Evolutionary conservation across 2,888 invertebrate species (phyloP).

Genomic region (Euclidia mi): DNA sequence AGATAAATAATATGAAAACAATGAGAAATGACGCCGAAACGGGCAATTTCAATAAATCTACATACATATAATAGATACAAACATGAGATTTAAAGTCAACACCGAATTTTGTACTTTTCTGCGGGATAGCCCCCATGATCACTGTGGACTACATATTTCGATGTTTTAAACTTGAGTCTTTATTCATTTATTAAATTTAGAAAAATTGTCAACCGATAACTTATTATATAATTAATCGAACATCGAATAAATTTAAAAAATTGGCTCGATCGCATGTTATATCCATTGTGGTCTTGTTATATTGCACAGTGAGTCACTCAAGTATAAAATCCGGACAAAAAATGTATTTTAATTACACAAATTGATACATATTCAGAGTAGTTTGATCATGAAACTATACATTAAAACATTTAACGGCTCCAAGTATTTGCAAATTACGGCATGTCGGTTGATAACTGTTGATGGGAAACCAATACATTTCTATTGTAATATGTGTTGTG

Average conservation of each 20-base stretch:
- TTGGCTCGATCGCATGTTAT: constrained; percentile 78
- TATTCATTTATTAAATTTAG: constrained; percentile 79
- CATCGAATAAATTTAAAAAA: constrained; percentile 66
- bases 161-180: constrained; percentile 88
- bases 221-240: constrained; percentile 76
- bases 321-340: constrained; percentile 85
- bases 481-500: constrained; percentile 89
- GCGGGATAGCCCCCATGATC: constrained; percentile 84
- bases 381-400: constrained; percentile 76
- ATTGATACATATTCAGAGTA: constrained; percentile 59
- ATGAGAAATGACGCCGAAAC: constrained; percentile 81
- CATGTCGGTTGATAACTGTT: constrained; percentile 86
- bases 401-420: constrained; percentile 83
- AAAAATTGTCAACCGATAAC: constrained; percentile 88
- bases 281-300: constrained; percentile 88
- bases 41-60: constrained; percentile 84
- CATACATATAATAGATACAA: constrained; percentile 83
- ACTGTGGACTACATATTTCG: constrained; percentile 89
- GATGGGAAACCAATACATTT: constrained; percentile 87
- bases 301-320: constrained; percentile 85
- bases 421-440: constrained; percentile 88
- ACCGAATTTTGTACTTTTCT: constrained; percentile 90
- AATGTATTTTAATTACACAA: constrained; percentile 54
- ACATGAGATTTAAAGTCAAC: constrained; percentile 86
- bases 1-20: constrained; percentile 79